Evolutionary conservation across 2,888 invertebrate genomes (phyloP).

Genomic region (Operophtera brumata): DNA sequence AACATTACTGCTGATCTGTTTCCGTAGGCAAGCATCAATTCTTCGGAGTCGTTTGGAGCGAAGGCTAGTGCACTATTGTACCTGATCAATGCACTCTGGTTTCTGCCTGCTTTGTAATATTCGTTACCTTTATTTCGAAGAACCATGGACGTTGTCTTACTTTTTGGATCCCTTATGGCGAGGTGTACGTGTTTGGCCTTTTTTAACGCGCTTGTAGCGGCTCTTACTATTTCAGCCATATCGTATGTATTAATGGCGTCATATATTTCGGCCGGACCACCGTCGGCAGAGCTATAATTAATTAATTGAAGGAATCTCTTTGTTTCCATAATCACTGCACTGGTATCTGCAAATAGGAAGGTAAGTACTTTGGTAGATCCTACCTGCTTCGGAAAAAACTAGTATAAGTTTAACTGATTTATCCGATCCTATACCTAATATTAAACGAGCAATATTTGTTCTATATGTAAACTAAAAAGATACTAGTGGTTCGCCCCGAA

Average conservation of each 20-base stretch:
- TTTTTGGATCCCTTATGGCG: neutral
- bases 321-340: too few species aligned
- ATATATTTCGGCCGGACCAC: too few species aligned
- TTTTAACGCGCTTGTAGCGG: neutral
- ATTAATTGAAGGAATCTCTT: too few species aligned
- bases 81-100: neutral
- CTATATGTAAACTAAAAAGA: too few species aligned
- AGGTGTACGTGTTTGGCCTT: neutral
- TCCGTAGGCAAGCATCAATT: conserved; percentile 14
- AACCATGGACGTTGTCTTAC: neutral
- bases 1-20: conserved; percentile 21
- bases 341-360: too few species aligned
- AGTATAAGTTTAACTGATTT: too few species aligned
- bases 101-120: neutral
- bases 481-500: too few species aligned
- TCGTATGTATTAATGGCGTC: conserved; percentile 17
- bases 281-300: too few species aligned
- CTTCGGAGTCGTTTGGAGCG: conserved; percentile 7
- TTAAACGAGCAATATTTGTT: too few species aligned
- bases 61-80: conserved; percentile 20
- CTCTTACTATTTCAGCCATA: conserved; percentile 7
- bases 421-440: too few species aligned
- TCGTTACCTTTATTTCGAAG: conserved; percentile 5
- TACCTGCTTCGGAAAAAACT: too few species aligned
- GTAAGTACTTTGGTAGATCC: too few species aligned